phyloP scores from a whole-genome alignment of 2,888 invertebrate genomes.

The Heteromyza rotundicornis region DNA sequence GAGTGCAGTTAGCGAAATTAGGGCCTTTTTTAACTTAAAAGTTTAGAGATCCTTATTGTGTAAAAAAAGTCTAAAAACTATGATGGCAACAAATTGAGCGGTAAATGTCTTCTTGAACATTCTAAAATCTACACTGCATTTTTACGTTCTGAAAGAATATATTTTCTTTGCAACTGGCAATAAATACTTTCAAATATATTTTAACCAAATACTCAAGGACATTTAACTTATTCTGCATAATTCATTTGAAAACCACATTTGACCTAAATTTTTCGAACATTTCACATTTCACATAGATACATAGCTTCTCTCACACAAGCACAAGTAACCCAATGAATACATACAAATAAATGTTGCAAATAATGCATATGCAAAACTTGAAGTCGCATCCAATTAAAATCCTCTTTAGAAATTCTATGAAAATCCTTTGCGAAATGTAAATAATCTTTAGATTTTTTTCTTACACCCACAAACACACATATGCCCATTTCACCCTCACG shows the following conservation, averaged over 20 bases:
- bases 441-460: constrained; percentile 23
- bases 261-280: not conserved
- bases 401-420: constrained; percentile 33
- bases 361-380: not conserved
- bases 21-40: too few species aligned
- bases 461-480: constrained; percentile 16
- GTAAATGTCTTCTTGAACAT: too few species aligned
- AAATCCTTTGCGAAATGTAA: constrained; percentile 14
- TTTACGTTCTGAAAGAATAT: too few species aligned
- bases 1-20: too few species aligned
- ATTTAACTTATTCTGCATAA: not conserved
- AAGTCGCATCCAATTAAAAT: constrained; percentile 30
- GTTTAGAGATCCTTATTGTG: too few species aligned
- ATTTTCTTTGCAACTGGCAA: too few species aligned
- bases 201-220: too few species aligned
- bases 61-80: too few species aligned
- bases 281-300: too few species aligned
- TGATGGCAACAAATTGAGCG: too few species aligned
- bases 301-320: not conserved
- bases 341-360: not conserved
- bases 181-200: too few species aligned
- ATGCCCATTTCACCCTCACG: not conserved
- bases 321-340: not conserved
- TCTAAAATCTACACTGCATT: too few species aligned
- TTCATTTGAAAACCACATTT: not conserved